A percentile compares a stretch with the other conserved stretches of the same genome.
Conservation (phyloP, 2,113 vertebrate species). For the Crotalus helleri region DNA sequence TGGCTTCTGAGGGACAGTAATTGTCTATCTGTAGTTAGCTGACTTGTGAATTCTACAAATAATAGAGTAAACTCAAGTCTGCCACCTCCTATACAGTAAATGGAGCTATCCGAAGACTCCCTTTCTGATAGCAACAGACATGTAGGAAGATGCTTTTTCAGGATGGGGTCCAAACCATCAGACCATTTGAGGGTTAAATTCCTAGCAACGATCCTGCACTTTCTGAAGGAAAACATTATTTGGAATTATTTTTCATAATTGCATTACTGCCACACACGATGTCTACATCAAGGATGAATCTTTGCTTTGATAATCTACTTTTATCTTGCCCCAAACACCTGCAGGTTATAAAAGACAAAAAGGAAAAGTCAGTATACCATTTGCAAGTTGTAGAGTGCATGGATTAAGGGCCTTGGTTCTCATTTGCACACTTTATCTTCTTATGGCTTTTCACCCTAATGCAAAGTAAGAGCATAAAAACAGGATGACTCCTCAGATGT, state of each 20-base stretch:
- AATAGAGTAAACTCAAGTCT: background rate
- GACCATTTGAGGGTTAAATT: slow-evolving; percentile 57
- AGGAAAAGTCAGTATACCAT: slow-evolving; percentile 48
- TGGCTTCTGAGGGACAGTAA: background rate
- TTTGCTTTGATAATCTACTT: slow-evolving; percentile 77
- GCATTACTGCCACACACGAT: slow-evolving; percentile 72
- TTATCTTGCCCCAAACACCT: slow-evolving; percentile 77
- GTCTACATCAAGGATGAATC: slow-evolving; percentile 76
- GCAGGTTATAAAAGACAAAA: slow-evolving; percentile 68
- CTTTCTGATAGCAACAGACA: background rate
- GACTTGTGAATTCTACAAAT: background rate
- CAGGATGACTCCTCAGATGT: background rate
- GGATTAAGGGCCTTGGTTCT: slow-evolving; percentile 57
- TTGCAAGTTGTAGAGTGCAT: slow-evolving; percentile 61
- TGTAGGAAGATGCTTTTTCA: background rate
- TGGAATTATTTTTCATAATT: slow-evolving; percentile 72
- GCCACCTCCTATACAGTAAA: background rate
- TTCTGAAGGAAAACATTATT: slow-evolving; percentile 70
- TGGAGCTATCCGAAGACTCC: background rate
- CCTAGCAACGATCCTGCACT: slow-evolving; percentile 55
- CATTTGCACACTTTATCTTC: slow-evolving; percentile 29
- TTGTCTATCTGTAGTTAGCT: background rate
- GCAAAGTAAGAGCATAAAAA: background rate
- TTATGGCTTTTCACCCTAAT: background rate
- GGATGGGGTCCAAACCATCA: background rate